Conservation (phyloP, 2,113 vertebrate genomes). For the Rutilus rutilus region DNA sequence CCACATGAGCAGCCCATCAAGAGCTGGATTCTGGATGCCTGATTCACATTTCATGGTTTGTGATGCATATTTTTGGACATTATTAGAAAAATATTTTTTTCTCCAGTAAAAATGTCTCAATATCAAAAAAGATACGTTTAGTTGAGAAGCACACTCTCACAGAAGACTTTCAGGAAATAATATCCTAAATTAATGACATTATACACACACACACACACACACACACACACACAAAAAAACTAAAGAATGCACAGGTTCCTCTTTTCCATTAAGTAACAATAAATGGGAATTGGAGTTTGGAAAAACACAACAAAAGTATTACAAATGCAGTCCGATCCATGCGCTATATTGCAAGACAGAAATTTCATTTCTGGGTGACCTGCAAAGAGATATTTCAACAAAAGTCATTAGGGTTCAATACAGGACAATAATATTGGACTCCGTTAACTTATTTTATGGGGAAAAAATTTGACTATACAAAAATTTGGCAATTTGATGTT, state of each 20-base stretch:
- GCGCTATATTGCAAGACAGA: background rate
- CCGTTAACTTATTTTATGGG: no score
- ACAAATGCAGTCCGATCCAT: background rate
- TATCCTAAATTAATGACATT: no score
- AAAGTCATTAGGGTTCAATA: no score
- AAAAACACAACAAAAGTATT: background rate
- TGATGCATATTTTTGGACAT: background rate
- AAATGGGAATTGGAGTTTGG: background rate
- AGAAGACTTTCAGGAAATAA: background rate
- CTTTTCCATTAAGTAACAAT: background rate
- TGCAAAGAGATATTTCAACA: no score
- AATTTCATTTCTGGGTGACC: background rate
- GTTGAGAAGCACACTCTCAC: background rate
- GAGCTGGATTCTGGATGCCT: background rate
- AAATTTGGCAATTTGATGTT: no score
- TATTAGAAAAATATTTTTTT: background rate
- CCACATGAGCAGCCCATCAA: slow-evolving; percentile 14
- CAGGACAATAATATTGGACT: no score
- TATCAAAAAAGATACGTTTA: background rate
- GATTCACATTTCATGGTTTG: background rate
- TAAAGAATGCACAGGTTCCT: background rate
- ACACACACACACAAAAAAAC: no score
- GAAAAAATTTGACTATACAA: no score
- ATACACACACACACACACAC: no score
- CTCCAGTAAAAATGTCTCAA: background rate